Evolutionary conservation across 2,113 vertebrate species (phyloP).

Genomic region (Thalassoma bifasciatum): DNA sequence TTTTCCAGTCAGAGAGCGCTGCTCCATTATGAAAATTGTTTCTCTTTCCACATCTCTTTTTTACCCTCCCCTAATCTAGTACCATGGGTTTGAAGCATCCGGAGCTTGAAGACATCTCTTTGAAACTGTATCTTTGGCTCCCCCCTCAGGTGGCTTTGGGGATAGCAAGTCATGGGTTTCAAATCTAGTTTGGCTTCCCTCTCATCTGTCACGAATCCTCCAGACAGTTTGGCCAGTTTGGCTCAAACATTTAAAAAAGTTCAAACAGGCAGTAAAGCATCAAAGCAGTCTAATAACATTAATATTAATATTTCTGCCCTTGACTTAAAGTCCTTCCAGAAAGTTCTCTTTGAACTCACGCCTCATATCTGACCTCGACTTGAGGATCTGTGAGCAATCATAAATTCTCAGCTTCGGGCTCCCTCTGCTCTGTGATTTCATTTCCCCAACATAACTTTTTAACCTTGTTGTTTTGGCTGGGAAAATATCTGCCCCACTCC

Average conservation of each 20-base stretch:
- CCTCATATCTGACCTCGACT: constrained; percentile 32
- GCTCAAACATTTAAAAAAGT: constrained; percentile 40
- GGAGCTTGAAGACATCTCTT: constrained; percentile 1
- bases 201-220: constrained; percentile 41
- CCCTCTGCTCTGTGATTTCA: constrained; percentile 1
- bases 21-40: constrained; percentile 77
- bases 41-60: constrained; percentile 48
- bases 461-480: constrained; percentile 46
- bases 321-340: constrained; percentile 8
- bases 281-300: constrained; percentile 44
- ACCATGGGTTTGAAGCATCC: constrained; percentile 8
- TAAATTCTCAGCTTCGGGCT: constrained; percentile 20
- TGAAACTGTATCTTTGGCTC: constrained; percentile 73
- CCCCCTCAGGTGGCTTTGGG: constrained; percentile 43
- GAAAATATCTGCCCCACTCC: constrained; percentile 35
- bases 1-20: constrained; percentile 70
- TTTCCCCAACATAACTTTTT: constrained; percentile 15
- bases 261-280: constrained; percentile 40
- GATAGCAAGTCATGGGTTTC: constrained; percentile 45
- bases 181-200: constrained; percentile 32
- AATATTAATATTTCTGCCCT: constrained; percentile 45
- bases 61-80: constrained; percentile 35
- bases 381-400: constrained; percentile 32
- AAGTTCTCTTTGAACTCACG: constrained; percentile 54
- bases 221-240: constrained; percentile 34